These are phyloP conservation scores for Furcula furcula DNA, from an alignment of 2,888 invertebrate genomes.

Conservation along the genomic window DNA sequence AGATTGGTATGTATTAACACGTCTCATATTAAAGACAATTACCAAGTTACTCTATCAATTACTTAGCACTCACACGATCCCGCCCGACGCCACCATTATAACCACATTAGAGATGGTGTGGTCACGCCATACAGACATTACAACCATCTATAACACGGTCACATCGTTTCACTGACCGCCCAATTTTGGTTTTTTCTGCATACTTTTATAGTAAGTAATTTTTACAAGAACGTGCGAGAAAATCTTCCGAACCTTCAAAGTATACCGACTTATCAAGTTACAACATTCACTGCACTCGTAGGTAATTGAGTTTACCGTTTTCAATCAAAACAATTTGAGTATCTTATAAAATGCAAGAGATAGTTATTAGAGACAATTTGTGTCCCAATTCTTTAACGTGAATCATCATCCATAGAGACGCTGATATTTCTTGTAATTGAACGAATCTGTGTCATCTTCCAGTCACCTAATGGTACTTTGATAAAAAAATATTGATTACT, in stretches of 20 bases:
- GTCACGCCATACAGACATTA: conserved; percentile 76
- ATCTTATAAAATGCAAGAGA: conserved; percentile 39
- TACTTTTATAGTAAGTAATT: conserved; percentile 46
- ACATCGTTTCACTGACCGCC: conserved; percentile 67
- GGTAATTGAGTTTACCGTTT: conserved; percentile 57
- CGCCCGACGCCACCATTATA: conserved; percentile 72
- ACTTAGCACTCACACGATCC: conserved; percentile 67
- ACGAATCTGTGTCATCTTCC: no score
- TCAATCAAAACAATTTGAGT: conserved; percentile 44
- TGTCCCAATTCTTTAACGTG: conserved; percentile 34
- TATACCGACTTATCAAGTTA: conserved; percentile 44
- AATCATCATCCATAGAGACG: conserved; percentile 29
- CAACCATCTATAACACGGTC: conserved; percentile 73
- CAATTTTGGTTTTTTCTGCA: conserved; percentile 68
- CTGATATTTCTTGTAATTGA: no score
- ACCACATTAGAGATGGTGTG: conserved; percentile 69
- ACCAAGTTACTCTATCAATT: conserved; percentile 72
- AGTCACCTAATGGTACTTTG: no score
- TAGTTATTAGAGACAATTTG: conserved; percentile 39
- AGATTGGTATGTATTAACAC: conserved; percentile 44
- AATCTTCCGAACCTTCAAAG: conserved; percentile 39
- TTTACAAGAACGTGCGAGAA: conserved; percentile 66
- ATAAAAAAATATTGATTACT: no score
- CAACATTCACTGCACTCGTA: conserved; percentile 37
- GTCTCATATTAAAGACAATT: conserved; percentile 58